A percentile compares a stretch with the other conserved stretches of the same genome.
Conservation (phyloP, 2,113 vertebrate genomes). For the Galeopterus variegatus region DNA sequence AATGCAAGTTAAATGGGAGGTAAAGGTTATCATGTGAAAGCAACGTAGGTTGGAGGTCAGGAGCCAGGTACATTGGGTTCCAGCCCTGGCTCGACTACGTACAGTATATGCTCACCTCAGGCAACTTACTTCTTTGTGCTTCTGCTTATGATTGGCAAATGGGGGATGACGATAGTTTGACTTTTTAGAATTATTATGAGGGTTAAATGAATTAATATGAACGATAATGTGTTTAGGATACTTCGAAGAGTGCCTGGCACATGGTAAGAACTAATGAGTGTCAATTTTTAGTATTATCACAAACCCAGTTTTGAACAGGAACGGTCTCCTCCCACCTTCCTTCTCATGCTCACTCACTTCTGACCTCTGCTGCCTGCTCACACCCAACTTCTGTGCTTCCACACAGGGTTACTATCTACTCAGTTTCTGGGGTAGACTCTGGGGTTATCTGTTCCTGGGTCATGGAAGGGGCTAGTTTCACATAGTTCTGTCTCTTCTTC, state of each 20-base stretch:
- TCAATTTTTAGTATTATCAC: not conserved
- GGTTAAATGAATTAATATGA: not conserved
- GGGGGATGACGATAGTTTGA: not conserved
- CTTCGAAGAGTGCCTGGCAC: not conserved
- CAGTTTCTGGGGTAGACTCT: not conserved
- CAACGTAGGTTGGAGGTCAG: not conserved
- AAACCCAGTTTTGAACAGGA: not conserved
- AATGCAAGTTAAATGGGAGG: not conserved
- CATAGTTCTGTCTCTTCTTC: not conserved
- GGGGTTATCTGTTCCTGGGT: not conserved
- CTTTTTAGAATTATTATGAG: not conserved
- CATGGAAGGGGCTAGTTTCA: not conserved
- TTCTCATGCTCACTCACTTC: not conserved
- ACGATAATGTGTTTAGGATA: not conserved
- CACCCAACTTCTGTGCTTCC: accelerated
- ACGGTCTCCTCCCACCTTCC: not conserved
- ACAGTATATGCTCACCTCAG: not conserved
- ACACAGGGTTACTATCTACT: not conserved
- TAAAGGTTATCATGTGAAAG: not conserved
- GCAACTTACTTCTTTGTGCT: not conserved
- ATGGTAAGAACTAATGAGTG: not conserved
- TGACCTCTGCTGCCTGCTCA: not conserved
- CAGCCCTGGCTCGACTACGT: not conserved
- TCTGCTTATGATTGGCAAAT: not conserved
- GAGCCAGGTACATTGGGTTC: not conserved